A percentile compares a stretch with the other conserved stretches of the same genome.
Conservation (phyloP, 2,113 vertebrate genomes). For the Barnardius zonarius region DNA sequence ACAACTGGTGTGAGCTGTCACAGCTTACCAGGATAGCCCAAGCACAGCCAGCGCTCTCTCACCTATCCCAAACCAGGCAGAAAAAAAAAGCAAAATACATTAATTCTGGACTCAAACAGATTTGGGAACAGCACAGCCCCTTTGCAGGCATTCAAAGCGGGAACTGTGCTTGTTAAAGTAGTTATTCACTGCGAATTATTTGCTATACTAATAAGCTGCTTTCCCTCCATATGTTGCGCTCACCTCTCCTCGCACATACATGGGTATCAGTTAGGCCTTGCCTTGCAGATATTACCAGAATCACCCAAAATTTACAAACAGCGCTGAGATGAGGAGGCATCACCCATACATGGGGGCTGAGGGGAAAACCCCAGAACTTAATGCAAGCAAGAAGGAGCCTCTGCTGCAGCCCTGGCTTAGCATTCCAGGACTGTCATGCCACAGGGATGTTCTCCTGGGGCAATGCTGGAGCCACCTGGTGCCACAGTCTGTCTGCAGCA, state of each 20-base stretch:
- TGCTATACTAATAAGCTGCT: background rate
- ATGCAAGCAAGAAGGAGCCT: fast-evolving
- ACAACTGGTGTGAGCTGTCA: background rate
- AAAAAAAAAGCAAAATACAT: background rate
- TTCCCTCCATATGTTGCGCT: fast-evolving
- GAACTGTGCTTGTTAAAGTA: background rate
- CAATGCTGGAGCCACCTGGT: background rate
- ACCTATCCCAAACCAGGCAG: background rate
- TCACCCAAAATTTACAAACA: background rate
- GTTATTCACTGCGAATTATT: background rate
- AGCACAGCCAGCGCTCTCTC: fast-evolving
- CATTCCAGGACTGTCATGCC: fast-evolving
- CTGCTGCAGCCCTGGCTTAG: background rate
- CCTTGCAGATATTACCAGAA: background rate
- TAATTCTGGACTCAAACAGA: background rate
- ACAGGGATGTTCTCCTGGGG: background rate
- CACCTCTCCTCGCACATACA: background rate
- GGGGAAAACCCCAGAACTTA: background rate
- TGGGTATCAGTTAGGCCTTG: background rate
- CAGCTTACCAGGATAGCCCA: fast-evolving
- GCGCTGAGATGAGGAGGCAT: fast-evolving
- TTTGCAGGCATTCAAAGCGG: background rate
- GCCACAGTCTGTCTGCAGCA: background rate
- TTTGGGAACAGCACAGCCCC: background rate
- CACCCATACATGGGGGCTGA: fast-evolving